Conservation (phyloP, 2,888 invertebrate species). For the Lasioglossum zephyrum region DNA sequence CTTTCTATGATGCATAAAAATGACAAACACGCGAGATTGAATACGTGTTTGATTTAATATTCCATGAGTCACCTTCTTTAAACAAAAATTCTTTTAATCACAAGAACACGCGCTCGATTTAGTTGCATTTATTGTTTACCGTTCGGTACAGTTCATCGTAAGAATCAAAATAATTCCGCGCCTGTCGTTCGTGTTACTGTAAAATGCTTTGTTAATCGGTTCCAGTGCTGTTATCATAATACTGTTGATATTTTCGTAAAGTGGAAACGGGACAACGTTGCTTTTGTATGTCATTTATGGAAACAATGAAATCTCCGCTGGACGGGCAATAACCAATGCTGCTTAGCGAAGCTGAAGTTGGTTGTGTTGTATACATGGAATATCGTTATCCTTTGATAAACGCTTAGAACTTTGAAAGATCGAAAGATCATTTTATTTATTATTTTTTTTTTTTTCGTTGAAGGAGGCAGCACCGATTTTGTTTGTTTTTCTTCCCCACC, state of each 20-base stretch:
- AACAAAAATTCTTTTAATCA: conserved; percentile 17
- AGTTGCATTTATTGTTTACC: neutral
- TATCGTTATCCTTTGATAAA: conserved; percentile 35
- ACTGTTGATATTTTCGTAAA: conserved; percentile 48
- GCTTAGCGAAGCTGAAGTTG: conserved; percentile 71
- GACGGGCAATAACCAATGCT: conserved; percentile 72
- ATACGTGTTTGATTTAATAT: conserved; percentile 23
- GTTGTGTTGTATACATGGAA: conserved; percentile 39
- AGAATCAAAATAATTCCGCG: conserved; percentile 3
- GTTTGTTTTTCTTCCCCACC: neutral
- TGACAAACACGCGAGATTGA: conserved; percentile 10
- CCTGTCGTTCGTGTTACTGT: conserved; percentile 22
- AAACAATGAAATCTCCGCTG: conserved; percentile 36
- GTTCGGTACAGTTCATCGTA: neutral
- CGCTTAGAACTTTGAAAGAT: conserved; percentile 51
- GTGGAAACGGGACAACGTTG: conserved; percentile 7
- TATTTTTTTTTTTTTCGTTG: conserved; percentile 17
- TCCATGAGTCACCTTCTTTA: conserved; percentile 27
- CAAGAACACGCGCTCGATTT: conserved; percentile 11
- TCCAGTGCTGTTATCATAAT: conserved; percentile 36
- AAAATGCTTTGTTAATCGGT: conserved; percentile 36
- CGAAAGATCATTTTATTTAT: neutral
- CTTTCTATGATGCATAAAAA: conserved; percentile 25
- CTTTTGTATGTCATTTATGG: conserved; percentile 2
- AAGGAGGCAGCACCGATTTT: conserved; percentile 12